Evolutionary conservation across 2,113 vertebrate genomes (phyloP), one percentile per base, ranked within the genome.

Genomic region (Melanerpes formicivorus): DNA sequence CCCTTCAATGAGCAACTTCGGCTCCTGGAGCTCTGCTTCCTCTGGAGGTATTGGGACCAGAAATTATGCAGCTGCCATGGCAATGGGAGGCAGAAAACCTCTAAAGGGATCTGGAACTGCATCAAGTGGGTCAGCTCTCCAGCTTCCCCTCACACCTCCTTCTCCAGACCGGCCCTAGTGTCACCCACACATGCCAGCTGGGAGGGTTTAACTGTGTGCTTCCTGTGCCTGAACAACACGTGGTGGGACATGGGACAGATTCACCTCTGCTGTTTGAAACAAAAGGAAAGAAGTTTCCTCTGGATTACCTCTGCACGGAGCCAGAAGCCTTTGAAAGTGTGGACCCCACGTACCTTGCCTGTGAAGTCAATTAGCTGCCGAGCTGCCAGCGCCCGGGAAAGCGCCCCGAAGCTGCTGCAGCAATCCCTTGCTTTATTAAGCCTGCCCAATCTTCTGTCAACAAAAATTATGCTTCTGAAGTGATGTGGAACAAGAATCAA

Each of bases 391-490:
- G 1, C 18, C 56, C 78, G 86, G 85, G 79, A 88, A 92, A 93
- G 85, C 95, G 54, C 67, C 56, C 80, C 79, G 82, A 84, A 93
- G 77, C 80, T 90, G 93, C 93, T 90, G 86, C 11, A 95, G 87
- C 92, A 96, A 85, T 83, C 86, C 81, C 85, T 93, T 90, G 65
- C 92, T 92, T 95, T 92, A 95, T 91, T 91, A 94, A 96, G 77
- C 85, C 65, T 93, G 79, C 92, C 92, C 93, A 93, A 94, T 96
- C 94, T 96, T 95, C 90, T 93, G 89, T 94, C 94, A 95, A 95
- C 95, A 95, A 94, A 95, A 95, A 95, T 95, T 93, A 96, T 29
- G 80, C 93, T 88, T 96, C 93, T 95, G 90, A 96, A 93, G 92
- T 89, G 93, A 96, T 89, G 48, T 90, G 80, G 82, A 97, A 96